A percentile compares a stretch with the other conserved stretches of the same genome.
Conservation (phyloP, 2,797 vertebrate species). For the Gymnodraco acuticeps region DNA sequence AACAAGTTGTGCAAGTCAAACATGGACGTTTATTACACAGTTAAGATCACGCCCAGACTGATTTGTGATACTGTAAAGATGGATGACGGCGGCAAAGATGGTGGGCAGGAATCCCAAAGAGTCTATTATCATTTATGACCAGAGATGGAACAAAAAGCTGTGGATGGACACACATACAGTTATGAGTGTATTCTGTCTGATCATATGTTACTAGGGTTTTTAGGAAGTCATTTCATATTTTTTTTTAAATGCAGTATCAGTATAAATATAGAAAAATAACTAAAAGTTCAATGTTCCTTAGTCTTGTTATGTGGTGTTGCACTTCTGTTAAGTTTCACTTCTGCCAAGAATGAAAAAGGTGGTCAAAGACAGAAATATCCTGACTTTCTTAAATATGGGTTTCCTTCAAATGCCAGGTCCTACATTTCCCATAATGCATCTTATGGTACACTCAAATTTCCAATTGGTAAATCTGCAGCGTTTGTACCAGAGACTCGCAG, state of each 20-base stretch:
- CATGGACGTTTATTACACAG: conserved; percentile 35
- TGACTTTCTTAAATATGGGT: background rate
- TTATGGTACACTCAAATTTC: too few relatives aligned
- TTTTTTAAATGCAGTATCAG: too few relatives aligned
- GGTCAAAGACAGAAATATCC: background rate
- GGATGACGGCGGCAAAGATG: conserved; percentile 34
- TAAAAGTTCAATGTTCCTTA: too few relatives aligned
- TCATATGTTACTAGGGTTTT: background rate
- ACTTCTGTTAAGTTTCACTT: background rate
- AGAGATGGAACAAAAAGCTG: conserved; percentile 21
- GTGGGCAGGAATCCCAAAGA: conserved; percentile 37
- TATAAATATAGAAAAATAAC: too few relatives aligned
- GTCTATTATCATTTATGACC: conserved; percentile 20
- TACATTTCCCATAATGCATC: background rate
- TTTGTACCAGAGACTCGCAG: too few relatives aligned
- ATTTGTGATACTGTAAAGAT: conserved; percentile 62
- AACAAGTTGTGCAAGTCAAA: conserved; percentile 70
- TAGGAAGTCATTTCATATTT: background rate
- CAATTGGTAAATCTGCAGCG: background rate
- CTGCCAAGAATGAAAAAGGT: background rate
- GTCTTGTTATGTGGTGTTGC: background rate
- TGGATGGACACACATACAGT: background rate
- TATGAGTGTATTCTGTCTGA: background rate
- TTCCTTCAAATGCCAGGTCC: background rate
- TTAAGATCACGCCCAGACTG: conserved; percentile 45